Conservation (phyloP, 2,888 invertebrate genomes). For the Caenorhabditis auriculariae region DNA sequence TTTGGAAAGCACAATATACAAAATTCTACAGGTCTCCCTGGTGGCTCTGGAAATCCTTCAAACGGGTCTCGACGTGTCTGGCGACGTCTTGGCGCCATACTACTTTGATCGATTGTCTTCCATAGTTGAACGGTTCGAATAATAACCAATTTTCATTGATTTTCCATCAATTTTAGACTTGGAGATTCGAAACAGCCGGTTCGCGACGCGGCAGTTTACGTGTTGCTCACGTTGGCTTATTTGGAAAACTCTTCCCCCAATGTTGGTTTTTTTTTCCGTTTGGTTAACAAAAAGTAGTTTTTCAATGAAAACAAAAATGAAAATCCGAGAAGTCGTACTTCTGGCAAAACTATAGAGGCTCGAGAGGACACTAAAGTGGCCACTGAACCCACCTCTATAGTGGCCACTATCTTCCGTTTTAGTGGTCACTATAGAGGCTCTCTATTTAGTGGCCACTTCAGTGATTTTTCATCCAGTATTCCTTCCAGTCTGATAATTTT, state of each 20-base stretch:
- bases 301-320: neutral
- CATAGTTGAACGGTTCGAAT: conserved; percentile 13
- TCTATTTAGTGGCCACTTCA: too few relatives aligned
- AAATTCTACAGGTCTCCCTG: conserved; percentile 20
- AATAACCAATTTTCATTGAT: too few relatives aligned
- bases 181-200: conserved; percentile 21
- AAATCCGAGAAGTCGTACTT: neutral
- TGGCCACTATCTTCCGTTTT: too few relatives aligned
- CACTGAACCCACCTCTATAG: too few relatives aligned
- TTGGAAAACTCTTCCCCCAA: conserved; percentile 24
- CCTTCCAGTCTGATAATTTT: too few relatives aligned
- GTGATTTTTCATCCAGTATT: too few relatives aligned
- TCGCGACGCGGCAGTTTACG: conserved; percentile 15
- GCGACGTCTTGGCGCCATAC: conserved; percentile 22
- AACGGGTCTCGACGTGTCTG: conserved; percentile 10
- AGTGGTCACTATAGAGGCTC: too few relatives aligned
- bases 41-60: conserved; percentile 20
- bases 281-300: too few relatives aligned
- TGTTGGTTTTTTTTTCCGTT: too few relatives aligned
- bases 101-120: conserved; percentile 19
- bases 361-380: too few relatives aligned
- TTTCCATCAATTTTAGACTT: conserved; percentile 19
- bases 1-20: too few relatives aligned
- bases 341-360: too few relatives aligned
- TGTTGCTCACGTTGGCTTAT: conserved; percentile 14